Evolutionary conservation across 1,140 invertebrate genomes (phyloP).

Genomic region (Mizuhopecten yessoensis): DNA sequence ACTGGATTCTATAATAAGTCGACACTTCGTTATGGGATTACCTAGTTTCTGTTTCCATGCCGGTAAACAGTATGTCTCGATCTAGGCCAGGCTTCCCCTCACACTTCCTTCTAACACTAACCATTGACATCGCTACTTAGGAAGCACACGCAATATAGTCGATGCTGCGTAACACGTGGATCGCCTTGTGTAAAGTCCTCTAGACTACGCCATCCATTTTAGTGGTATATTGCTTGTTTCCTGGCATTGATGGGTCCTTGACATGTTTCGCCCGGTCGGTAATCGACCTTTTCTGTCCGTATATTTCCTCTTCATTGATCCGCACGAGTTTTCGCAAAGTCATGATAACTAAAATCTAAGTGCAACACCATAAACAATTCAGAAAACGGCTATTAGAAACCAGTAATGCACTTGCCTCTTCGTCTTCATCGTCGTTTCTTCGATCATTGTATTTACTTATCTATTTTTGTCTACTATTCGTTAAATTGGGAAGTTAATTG

Average conservation of each 20-base stretch:
- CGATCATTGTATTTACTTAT: neutral
- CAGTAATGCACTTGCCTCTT: too few relatives aligned
- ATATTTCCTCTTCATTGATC: neutral
- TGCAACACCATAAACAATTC: neutral
- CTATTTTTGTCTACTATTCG: too few relatives aligned
- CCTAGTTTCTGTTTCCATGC: neutral
- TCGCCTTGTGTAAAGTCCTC: neutral
- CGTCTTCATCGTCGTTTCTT: neutral
- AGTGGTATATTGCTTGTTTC: neutral
- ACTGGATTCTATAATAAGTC: neutral
- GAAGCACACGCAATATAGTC: neutral
- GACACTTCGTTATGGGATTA: neutral
- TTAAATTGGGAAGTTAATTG: neutral
- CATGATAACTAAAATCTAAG: neutral
- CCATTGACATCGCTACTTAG: slow-evolving; percentile 7
- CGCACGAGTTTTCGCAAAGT: neutral
- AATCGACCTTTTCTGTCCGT: neutral
- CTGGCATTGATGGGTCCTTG: neutral
- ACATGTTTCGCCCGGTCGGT: neutral
- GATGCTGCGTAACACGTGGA: neutral
- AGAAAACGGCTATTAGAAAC: too few relatives aligned
- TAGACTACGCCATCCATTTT: neutral
- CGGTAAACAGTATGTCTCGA: too few relatives aligned
- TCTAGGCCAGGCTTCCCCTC: neutral
- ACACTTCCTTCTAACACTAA: neutral